These are phyloP conservation scores for Cheilosia urbana DNA, from an alignment of 2,888 invertebrate genomes.

Conservation along the genomic window DNA sequence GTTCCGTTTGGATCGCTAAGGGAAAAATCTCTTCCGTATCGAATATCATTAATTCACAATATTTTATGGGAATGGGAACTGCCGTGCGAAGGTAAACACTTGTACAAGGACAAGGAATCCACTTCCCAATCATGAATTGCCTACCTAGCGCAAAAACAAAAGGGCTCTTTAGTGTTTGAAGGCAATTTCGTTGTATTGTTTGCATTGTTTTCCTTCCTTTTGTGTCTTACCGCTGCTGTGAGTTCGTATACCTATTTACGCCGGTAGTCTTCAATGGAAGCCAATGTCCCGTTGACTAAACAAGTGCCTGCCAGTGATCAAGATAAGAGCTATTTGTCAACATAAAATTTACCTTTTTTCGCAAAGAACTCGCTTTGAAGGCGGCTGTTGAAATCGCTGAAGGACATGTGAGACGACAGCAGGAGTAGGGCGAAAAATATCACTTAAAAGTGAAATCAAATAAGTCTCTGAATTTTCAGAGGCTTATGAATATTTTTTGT, in stretches of 20 bases:
- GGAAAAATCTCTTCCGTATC: slow-evolving; percentile 47
- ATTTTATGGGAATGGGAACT: slow-evolving; percentile 67
- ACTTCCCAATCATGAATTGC: slow-evolving; percentile 38
- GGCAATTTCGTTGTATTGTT: slow-evolving; percentile 57
- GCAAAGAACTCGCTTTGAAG: slow-evolving; percentile 1
- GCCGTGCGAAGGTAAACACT: slow-evolving; percentile 42
- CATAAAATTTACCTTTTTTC: slow-evolving; percentile 42
- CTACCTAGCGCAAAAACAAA: slow-evolving; percentile 68
- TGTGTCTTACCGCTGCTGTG: slow-evolving; percentile 65
- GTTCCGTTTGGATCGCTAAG: slow-evolving; percentile 21
- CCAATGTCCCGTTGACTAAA: slow-evolving; percentile 67
- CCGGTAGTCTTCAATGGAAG: slow-evolving; percentile 42
- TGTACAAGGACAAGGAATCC: slow-evolving; percentile 5
- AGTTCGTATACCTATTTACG: neutral
- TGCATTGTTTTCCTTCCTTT: slow-evolving; percentile 57
- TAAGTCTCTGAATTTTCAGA: too few relatives aligned
- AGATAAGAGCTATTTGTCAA: slow-evolving; percentile 71
- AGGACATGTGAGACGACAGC: neutral
- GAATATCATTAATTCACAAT: slow-evolving; percentile 58
- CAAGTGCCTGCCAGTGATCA: slow-evolving; percentile 59
- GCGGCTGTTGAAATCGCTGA: neutral
- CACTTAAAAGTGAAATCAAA: neutral
- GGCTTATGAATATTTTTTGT: too few relatives aligned
- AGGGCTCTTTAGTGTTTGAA: slow-evolving; percentile 52
- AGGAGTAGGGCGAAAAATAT: neutral